A percentile compares a stretch with the other conserved stretches of the same genome.
Conservation (phyloP, 2,888 invertebrate species). For the Bombylius discolor region DNA sequence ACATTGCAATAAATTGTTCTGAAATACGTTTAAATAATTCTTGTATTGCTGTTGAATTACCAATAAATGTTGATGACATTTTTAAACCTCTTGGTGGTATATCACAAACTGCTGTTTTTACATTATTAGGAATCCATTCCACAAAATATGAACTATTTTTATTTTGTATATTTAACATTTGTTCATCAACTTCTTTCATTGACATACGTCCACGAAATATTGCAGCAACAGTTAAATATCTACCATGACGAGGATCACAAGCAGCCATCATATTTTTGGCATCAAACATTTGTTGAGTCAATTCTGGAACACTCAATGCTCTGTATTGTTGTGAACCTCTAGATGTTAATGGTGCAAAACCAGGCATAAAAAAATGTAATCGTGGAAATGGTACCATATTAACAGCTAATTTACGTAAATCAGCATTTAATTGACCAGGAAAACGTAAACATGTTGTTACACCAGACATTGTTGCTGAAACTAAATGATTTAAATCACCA, state of each 20-base stretch:
- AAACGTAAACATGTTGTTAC: slow-evolving; percentile 79
- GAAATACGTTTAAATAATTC: slow-evolving; percentile 84
- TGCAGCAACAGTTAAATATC: slow-evolving; percentile 82
- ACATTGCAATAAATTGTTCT: slow-evolving; percentile 91
- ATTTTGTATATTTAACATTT: slow-evolving; percentile 92
- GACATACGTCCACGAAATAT: slow-evolving; percentile 88
- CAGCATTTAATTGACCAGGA: slow-evolving; percentile 89
- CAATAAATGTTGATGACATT: slow-evolving; percentile 91
- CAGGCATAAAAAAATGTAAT: slow-evolving; percentile 91
- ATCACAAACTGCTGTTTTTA: slow-evolving; percentile 87
- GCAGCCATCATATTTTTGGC: slow-evolving; percentile 97
- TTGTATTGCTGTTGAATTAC: slow-evolving; percentile 86
- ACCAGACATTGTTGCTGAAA: slow-evolving; percentile 75
- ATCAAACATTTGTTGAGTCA: slow-evolving; percentile 87
- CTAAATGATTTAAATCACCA: slow-evolving; percentile 85
- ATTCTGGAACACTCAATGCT: slow-evolving; percentile 79
- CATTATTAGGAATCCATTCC: slow-evolving; percentile 91
- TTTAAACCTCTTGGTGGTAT: slow-evolving; percentile 81
- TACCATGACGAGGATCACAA: slow-evolving; percentile 83
- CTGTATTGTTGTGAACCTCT: slow-evolving; percentile 84
- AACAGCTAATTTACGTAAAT: slow-evolving; percentile 80
- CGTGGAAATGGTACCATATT: slow-evolving; percentile 98
- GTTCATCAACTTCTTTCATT: slow-evolving; percentile 84
- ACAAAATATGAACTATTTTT: slow-evolving; percentile 86
- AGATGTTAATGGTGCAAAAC: slow-evolving; percentile 85